phyloP scores from a whole-genome alignment of 1,140 invertebrate species.

The Caenorhabditis remanei region DNA sequence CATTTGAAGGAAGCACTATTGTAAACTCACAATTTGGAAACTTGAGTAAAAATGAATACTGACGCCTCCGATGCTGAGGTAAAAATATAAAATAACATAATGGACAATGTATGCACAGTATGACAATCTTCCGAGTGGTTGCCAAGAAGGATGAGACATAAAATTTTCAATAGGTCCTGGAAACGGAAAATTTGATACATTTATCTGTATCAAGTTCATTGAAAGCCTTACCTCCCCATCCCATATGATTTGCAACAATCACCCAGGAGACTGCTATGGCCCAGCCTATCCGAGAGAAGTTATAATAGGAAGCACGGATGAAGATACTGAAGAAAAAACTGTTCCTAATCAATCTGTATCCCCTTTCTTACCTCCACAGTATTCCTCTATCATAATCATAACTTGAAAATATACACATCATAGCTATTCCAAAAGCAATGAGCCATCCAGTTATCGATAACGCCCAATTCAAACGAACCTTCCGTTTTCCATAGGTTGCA shows the following conservation, averaged over 20 bases:
- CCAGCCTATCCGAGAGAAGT: slow-evolving; percentile 40
- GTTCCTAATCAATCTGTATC: neutral
- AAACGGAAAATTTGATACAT: neutral
- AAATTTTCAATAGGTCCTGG: slow-evolving; percentile 44
- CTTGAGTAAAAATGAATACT: slow-evolving; percentile 6
- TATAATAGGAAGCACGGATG: slow-evolving; percentile 33
- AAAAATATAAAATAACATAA: slow-evolving; percentile 4
- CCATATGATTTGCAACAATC: slow-evolving; percentile 41
- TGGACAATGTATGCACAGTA: slow-evolving; percentile 56
- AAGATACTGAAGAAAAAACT: slow-evolving; percentile 6
- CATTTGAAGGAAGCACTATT: neutral
- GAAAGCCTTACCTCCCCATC: slow-evolving; percentile 57
- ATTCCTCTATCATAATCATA: slow-evolving; percentile 38
- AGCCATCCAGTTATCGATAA: slow-evolving; percentile 37
- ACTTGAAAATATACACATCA: slow-evolving; percentile 7
- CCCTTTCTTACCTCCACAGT: slow-evolving; percentile 21
- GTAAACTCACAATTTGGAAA: slow-evolving; percentile 40
- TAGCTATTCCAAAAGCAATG: neutral
- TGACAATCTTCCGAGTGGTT: slow-evolving; percentile 46
- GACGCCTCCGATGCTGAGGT: neutral
- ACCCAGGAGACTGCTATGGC: slow-evolving; percentile 41
- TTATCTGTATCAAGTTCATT: neutral
- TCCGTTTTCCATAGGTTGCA: slow-evolving; percentile 29
- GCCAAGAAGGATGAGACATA: slow-evolving; percentile 54
- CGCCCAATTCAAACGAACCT: slow-evolving; percentile 33